Conservation (phyloP, 2,113 vertebrate genomes). For the Okapia johnstoni region DNA sequence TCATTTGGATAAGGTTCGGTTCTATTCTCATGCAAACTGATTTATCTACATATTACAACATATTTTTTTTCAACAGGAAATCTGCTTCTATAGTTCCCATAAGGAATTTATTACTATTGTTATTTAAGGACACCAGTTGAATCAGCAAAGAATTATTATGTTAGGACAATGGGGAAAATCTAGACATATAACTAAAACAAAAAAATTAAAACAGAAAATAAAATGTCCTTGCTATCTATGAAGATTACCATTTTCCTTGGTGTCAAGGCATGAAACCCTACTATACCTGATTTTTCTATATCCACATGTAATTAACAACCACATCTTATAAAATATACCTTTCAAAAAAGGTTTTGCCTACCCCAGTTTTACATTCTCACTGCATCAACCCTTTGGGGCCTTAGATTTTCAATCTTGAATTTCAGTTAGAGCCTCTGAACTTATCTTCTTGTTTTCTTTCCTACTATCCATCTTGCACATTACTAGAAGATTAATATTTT, state of each 20-base stretch:
- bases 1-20: neutral
- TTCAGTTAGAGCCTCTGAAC: neutral
- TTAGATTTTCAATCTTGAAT: neutral
- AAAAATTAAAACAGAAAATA: neutral
- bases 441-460: neutral
- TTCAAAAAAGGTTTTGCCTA: neutral
- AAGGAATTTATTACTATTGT: neutral
- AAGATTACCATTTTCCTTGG: neutral
- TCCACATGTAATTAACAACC: neutral
- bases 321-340: neutral
- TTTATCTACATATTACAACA: neutral
- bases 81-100: neutral
- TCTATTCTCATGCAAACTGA: neutral
- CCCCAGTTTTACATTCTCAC: neutral
- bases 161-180: neutral
- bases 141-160: neutral
- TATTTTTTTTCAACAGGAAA: slow-evolving; percentile 4
- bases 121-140: neutral
- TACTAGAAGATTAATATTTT: neutral
- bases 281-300: neutral
- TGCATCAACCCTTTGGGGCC: rapidly evolving
- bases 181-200: neutral
- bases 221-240: neutral
- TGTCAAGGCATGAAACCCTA: neutral
- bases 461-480: neutral